phyloP scores from a whole-genome alignment of 2,113 vertebrate species.

The Paedocypris sp. region DNA sequence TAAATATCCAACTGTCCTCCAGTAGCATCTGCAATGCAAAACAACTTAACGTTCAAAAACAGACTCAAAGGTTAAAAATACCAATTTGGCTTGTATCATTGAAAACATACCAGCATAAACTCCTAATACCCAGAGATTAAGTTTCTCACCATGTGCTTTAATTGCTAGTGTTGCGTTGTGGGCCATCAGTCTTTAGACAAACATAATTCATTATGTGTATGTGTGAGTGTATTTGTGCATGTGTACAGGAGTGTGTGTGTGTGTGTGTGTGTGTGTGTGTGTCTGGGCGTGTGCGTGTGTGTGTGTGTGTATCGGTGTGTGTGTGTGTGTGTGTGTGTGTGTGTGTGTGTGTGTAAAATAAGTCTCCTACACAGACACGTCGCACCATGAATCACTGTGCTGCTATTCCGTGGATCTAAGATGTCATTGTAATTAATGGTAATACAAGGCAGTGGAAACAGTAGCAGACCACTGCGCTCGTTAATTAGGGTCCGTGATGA shows the following conservation, averaged over 20 bases:
- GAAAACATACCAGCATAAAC: background rate
- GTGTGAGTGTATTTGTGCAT: constrained; percentile 3
- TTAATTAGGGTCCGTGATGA: constrained; percentile 34
- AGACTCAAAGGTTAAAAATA: too few species aligned
- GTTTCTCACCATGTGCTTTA: background rate
- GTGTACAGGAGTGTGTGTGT: background rate
- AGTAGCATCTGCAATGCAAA: background rate
- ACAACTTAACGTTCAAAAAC: background rate
- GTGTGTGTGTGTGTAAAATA: constrained; percentile 14
- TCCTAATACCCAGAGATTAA: constrained; percentile 5
- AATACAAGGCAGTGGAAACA: constrained; percentile 26
- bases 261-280: constrained; percentile 17
- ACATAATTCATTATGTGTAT: constrained; percentile 6
- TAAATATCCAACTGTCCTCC: background rate
- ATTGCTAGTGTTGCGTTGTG: background rate
- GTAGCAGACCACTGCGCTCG: constrained; percentile 11
- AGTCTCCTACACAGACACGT: constrained; percentile 5
- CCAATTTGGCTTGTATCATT: background rate
- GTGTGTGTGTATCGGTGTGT: constrained; percentile 1
- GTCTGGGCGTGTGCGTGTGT: constrained; percentile 1
- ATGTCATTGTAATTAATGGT: constrained; percentile 33
- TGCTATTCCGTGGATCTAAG: constrained; percentile 18
- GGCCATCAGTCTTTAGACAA: constrained; percentile 10
- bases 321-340: constrained; percentile 1
- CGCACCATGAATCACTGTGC: constrained; percentile 31